Evolutionary conservation across 2,113 vertebrate species (phyloP).

Genomic region (Gallinago media): DNA sequence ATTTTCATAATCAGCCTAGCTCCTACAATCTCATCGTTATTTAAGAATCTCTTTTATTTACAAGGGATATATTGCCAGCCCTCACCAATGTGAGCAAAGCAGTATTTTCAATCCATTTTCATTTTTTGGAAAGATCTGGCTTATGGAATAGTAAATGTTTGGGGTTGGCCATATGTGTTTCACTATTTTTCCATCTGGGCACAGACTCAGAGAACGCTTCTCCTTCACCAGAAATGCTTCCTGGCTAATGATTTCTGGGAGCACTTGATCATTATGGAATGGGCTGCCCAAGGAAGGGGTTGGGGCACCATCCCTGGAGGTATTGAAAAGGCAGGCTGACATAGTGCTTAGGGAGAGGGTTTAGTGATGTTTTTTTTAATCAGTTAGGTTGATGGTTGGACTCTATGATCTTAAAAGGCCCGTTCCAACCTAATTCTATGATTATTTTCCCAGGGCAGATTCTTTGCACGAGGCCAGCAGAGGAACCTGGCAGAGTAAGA

Average conservation of each 20-base stretch:
- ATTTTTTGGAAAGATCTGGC: neutral
- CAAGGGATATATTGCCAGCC: neutral
- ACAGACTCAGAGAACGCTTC: neutral
- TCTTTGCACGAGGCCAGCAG: neutral
- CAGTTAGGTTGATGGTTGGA: no score
- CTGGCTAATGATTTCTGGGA: neutral
- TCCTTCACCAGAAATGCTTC: neutral
- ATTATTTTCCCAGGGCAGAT: neutral
- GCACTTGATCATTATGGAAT: neutral
- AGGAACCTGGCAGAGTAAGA: neutral
- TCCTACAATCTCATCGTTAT: neutral
- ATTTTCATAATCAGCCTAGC: neutral
- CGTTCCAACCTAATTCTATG: no score
- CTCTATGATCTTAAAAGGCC: no score
- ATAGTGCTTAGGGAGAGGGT: no score
- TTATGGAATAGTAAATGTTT: neutral
- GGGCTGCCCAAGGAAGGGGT: no score
- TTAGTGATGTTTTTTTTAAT: no score
- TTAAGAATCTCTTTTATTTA: neutral
- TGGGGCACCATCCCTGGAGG: no score
- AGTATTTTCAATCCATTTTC: neutral
- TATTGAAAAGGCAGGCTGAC: no score
- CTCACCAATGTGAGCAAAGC: neutral
- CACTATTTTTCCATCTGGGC: neutral
- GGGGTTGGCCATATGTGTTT: neutral